phyloP scores from a whole-genome alignment of 2,113 vertebrate species.

The Xiphias gladius region DNA sequence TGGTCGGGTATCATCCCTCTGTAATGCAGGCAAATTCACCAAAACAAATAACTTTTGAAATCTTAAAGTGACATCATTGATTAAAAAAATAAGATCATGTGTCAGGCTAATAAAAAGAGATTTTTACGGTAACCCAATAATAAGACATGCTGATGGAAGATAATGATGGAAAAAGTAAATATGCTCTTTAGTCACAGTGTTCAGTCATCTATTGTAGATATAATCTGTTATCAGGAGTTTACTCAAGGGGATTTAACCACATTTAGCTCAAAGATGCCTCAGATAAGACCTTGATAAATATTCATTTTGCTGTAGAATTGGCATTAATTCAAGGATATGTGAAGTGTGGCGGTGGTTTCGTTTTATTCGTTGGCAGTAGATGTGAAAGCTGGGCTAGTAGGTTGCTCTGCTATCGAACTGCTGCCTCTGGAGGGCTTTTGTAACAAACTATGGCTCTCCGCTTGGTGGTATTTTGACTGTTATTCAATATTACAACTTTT shows the following conservation, averaged over 20 bases:
- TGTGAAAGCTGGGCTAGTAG: not conserved
- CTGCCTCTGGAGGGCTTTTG: constrained; percentile 8
- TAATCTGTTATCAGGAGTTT: constrained; percentile 66
- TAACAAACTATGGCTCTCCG: constrained; percentile 10
- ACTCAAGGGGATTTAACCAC: constrained; percentile 48
- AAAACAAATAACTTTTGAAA: constrained; percentile 3
- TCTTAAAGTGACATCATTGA: not conserved
- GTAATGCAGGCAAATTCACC: not conserved
- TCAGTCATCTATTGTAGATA: constrained; percentile 63
- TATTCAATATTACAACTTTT: not conserved
- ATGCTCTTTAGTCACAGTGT: constrained; percentile 62
- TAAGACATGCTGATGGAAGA: constrained; percentile 50
- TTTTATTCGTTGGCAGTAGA: constrained; percentile 17
- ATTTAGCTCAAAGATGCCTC: constrained; percentile 58
- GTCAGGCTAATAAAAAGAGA: constrained; percentile 45
- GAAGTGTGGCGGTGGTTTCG: not conserved
- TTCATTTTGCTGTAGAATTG: constrained; percentile 44
- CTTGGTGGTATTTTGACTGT: not conserved
- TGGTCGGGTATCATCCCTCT: not conserved
- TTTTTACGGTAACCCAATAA: constrained; percentile 49
- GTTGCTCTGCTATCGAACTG: not conserved
- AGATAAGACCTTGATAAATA: constrained; percentile 63
- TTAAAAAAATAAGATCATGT: constrained; percentile 31
- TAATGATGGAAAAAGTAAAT: constrained; percentile 58
- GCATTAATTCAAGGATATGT: constrained; percentile 31